phyloP scores from a whole-genome alignment of 2,888 invertebrate genomes.

The Teleogryllus oceanicus region DNA sequence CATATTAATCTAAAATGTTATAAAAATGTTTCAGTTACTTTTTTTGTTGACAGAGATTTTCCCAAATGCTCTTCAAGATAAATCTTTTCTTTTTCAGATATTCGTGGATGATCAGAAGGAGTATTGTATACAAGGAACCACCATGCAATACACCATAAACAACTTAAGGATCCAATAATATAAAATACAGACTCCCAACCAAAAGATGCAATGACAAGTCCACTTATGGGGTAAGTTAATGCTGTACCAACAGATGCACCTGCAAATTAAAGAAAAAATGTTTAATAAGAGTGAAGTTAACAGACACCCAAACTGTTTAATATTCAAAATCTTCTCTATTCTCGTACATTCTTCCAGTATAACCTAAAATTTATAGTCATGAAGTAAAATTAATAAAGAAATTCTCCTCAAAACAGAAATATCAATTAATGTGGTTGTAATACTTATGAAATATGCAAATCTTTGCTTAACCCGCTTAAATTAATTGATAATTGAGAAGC shows the following conservation, averaged over 20 bases:
- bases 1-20: background rate
- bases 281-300: no score
- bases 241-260: constrained; percentile 53
- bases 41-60: constrained; percentile 23
- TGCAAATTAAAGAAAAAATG: constrained; percentile 36
- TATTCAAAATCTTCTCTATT: no score
- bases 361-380: no score
- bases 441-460: no score
- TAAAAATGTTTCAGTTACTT: constrained; percentile 21
- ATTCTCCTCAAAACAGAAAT: no score
- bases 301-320: no score
- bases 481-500: no score
- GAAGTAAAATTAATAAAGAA: no score
- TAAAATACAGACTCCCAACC: constrained; percentile 52
- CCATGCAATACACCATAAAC: constrained; percentile 47
- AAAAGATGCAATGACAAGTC: constrained; percentile 43
- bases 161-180: constrained; percentile 40
- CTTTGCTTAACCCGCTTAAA: no score
- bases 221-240: constrained; percentile 47
- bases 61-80: constrained; percentile 37
- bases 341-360: no score
- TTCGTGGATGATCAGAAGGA: constrained; percentile 43
- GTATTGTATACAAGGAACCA: constrained; percentile 41
- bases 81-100: constrained; percentile 41
- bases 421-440: no score